Base-by-base conservation (phyloP, 2,113 vertebrate genomes). In the Tilapia sparmanii region DNA sequence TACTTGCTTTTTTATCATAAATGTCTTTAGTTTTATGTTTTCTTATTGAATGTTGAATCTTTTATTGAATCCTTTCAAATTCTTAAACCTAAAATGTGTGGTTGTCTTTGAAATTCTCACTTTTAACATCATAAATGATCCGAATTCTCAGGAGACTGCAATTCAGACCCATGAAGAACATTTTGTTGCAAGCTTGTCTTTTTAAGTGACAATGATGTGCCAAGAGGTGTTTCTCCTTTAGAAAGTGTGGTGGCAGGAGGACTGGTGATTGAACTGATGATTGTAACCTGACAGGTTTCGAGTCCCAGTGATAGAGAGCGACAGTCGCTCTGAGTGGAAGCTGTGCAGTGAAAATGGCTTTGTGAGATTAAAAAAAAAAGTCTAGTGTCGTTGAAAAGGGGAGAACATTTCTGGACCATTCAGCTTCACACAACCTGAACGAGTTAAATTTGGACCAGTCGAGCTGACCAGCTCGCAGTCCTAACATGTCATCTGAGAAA, bases 371-470 rank as follows among this genome's bases (percentile, higher is more conserved):
- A 19, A 19, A 47, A 59, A 7, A 76, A 19, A 4, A 19, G 42
- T 78, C 42, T n/a, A 19, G 42, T 1, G 10, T 78, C 1, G 2
- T 4, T 31, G 29, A 78, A 50, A 78, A 19, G 42, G 24, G 16
- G 42, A 50, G 10, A 78, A 19, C 22, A 50, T 29, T 18, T 29
- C 42, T 76, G 71, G 45, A 78, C 19, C 6, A 1, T 31, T 78
- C 71, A 50, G 16, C 71, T 19, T 50, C 7, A n/a, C 71, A 50
- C 19, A 18, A 47, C 71, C 10, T 78, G 16, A 50, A 50, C 24
- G 1, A 2, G 4, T 4, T 0, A 50, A 4, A 50, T 0, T 12
- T 29, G 24, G 42, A 29, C 24, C 38, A 3, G 12, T 71, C 2
- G 22, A 26, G 22, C 16, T 45, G n/a, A 73, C 8, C 24, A 12